Base-by-base conservation (phyloP, 2,113 vertebrate genomes). In the Zeus faber region DNA sequence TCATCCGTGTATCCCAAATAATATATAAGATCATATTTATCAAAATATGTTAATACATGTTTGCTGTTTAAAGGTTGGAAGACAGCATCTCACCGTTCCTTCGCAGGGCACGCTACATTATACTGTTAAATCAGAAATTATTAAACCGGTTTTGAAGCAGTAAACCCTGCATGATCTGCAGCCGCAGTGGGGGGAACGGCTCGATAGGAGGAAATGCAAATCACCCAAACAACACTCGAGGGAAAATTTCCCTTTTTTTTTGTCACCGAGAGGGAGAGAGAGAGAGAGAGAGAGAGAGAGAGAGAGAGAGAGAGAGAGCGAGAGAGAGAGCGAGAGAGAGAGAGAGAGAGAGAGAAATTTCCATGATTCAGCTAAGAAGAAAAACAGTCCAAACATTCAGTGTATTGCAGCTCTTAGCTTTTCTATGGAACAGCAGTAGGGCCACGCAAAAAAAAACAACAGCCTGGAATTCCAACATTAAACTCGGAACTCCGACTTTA, bases 121-220 rank as follows among this genome's bases (percentile, higher is more conserved):
- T n/a, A n/a, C n/a, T n/a, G n/a, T n/a, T n/a, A n/a, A n/a, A n/a
- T n/a, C n/a, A n/a, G n/a, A n/a, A n/a, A n/a, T n/a, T n/a, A n/a
- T n/a, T n/a, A n/a, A n/a, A n/a, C n/a, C n/a, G n/a, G n/a, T n/a
- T n/a, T n/a, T n/a, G n/a, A 39, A 29, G 26, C 9, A 13, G n/a
- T 39, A n/a, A 39, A n/a, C 11, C 35, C 10, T n/a, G n/a, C n/a
- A 14, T 39, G n/a, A 41, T 10, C 13, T 49, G 46, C 46, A 49
- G 13, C n/a, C 16, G 18, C 47, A 26, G 24, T 18, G 18, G 18
- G 3, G n/a, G 6, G 31, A 33, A 33, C 13, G 9, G 31, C 31
- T 43, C 16, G 16, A 17, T n/a, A 40, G 37, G 37, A n/a, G 40
- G 40, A 46, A 24, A 46, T 46, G 44, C 44, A 46, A 46, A 46